Percentiles rank a stretch among this genome's conserved stretches.
These are phyloP conservation scores for Monodelphis domestica DNA, from an alignment of 2,797 vertebrate genomes.

Conservation along the genomic window DNA sequence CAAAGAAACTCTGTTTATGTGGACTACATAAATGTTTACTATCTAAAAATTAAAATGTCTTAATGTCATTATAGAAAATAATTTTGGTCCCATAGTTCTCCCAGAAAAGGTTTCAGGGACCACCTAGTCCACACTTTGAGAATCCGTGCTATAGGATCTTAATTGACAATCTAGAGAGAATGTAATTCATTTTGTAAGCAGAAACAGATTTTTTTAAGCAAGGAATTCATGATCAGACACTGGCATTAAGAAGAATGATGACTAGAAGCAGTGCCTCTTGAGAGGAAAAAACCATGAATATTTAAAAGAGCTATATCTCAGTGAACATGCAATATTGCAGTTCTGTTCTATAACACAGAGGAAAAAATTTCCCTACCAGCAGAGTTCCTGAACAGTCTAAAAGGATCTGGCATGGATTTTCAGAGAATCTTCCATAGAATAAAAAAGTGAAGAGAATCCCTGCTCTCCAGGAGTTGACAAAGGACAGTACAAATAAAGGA, in stretches of 20 bases:
- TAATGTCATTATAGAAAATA: neutral
- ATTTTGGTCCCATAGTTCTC: neutral
- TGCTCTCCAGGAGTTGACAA: neutral
- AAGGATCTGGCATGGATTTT: slow-evolving; percentile 13
- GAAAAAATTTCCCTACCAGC: slow-evolving; percentile 7
- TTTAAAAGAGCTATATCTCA: slow-evolving; percentile 1
- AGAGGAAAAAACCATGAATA: slow-evolving; percentile 9
- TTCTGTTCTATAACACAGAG: slow-evolving; percentile 33
- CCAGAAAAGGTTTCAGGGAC: neutral
- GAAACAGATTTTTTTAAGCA: neutral
- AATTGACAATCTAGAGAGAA: neutral
- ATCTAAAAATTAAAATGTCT: neutral
- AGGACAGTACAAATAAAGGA: neutral
- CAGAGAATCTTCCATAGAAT: slow-evolving; percentile 21
- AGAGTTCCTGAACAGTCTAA: slow-evolving; percentile 25
- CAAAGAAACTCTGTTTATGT: neutral
- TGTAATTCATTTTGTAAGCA: neutral
- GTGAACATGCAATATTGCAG: slow-evolving; percentile 33
- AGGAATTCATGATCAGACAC: neutral
- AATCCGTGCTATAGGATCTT: neutral
- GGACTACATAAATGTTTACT: neutral
- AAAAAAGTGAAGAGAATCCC: neutral
- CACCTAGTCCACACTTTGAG: neutral
- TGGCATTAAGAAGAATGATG: neutral
- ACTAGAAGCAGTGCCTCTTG: neutral